phyloP scores from a whole-genome alignment of 2,113 vertebrate genomes.

The Brienomyrus brachyistius region DNA sequence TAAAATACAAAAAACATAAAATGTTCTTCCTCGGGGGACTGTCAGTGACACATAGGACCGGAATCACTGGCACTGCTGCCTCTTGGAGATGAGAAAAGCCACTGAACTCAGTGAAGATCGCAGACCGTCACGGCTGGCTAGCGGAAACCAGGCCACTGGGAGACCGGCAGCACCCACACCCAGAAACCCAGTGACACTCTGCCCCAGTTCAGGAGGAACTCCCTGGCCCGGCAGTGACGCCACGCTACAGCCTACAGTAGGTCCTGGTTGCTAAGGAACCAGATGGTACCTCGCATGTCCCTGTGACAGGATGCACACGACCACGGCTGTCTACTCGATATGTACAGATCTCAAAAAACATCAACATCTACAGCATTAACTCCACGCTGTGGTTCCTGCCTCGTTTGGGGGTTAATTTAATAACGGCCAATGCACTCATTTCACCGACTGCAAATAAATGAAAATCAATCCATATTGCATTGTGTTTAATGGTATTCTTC shows the following conservation, averaged over 20 bases:
- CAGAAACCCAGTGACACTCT: slow-evolving; percentile 8
- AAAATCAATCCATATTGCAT: not conserved
- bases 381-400: not conserved
- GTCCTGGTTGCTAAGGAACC: slow-evolving; percentile 15
- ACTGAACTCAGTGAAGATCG: not conserved
- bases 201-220: not conserved
- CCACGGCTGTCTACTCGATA: not conserved
- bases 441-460: slow-evolving; percentile 9
- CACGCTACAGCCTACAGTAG: not conserved
- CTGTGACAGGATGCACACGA: not conserved
- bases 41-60: not conserved
- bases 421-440: not conserved
- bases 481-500: slow-evolving; percentile 19
- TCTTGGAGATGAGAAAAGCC: not conserved
- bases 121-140: no score
- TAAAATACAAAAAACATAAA: not conserved
- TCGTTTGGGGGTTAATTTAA: slow-evolving; percentile 16
- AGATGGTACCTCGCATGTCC: not conserved
- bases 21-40: not conserved
- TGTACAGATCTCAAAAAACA: not conserved
- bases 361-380: not conserved
- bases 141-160: not conserved
- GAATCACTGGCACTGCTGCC: not conserved
- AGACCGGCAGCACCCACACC: not conserved
- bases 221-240: not conserved